Evolutionary conservation across 2,888 invertebrate species (phyloP).

Genomic region (Petrolisthes manimaculis): DNA sequence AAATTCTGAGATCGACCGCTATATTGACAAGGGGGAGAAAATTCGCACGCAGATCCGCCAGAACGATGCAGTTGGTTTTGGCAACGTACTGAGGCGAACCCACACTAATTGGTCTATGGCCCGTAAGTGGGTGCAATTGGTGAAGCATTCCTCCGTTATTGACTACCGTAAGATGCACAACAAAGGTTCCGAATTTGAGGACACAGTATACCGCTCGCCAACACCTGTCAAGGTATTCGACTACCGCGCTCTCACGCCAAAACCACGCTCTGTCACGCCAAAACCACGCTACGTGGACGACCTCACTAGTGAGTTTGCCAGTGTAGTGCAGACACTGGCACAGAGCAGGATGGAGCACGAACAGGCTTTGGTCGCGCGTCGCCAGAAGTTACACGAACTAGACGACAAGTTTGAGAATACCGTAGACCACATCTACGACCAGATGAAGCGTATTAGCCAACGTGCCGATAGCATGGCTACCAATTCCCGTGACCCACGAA

Average conservation of each 20-base stretch:
- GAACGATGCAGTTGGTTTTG: conserved; percentile 58
- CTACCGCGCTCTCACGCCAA: conserved; percentile 33
- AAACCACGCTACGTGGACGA: conserved; percentile 32
- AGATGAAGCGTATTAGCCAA: conserved; percentile 44
- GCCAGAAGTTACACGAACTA: conserved; percentile 44
- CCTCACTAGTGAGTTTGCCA: conserved; percentile 39
- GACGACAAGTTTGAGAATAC: conserved; percentile 59
- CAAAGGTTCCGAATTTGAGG: conserved; percentile 30
- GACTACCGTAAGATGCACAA: conserved; percentile 56
- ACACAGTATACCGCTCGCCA: conserved; percentile 25
- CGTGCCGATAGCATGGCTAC: conserved; percentile 8
- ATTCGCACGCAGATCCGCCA: conserved; percentile 64
- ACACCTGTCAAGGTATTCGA: conserved; percentile 20
- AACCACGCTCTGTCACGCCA: conserved; percentile 22
- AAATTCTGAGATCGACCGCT: conserved; percentile 60
- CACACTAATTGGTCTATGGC: conserved; percentile 66
- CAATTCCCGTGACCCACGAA: background rate
- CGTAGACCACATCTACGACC: conserved; percentile 43
- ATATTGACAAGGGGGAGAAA: conserved; percentile 60
- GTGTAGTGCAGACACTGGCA: conserved; percentile 36
- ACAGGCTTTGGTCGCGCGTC: conserved; percentile 38
- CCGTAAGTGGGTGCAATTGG: conserved; percentile 62
- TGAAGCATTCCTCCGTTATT: conserved; percentile 60
- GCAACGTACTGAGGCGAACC: conserved; percentile 63
- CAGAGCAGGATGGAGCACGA: conserved; percentile 62